These are phyloP conservation scores for Netelia inedita DNA, from an alignment of 2,888 invertebrate species.

Conservation along the genomic window DNA sequence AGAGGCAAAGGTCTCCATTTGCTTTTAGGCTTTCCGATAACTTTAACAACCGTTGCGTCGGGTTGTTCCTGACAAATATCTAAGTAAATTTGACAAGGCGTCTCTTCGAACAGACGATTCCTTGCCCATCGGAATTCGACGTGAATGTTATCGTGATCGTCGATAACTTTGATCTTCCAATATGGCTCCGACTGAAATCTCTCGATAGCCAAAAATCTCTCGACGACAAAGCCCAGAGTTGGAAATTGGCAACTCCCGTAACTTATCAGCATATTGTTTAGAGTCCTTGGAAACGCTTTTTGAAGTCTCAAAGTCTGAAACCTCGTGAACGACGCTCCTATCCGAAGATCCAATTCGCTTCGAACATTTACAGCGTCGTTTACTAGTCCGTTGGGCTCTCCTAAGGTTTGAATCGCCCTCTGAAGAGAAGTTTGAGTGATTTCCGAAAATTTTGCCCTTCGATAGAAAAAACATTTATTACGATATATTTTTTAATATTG, in stretches of 20 bases:
- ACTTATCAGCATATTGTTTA: conserved; percentile 94
- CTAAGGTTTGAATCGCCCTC: conserved; percentile 92
- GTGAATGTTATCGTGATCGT: conserved; percentile 90
- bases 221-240: conserved; percentile 99
- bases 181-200: conserved; percentile 96
- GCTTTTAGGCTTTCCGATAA: conserved; percentile 94
- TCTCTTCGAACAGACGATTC: conserved; percentile 94
- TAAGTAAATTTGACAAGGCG: conserved; percentile 92
- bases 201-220: conserved; percentile 96
- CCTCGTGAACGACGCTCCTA: conserved; percentile 98
- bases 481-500: not conserved
- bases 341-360: conserved; percentile 95
- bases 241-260: conserved; percentile 99
- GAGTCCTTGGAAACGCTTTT: conserved; percentile 91
- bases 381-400: conserved; percentile 91
- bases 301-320: conserved; percentile 97
- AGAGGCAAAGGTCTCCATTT: conserved; percentile 98
- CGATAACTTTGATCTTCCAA: conserved; percentile 97
- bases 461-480: conserved; percentile 61
- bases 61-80: conserved; percentile 93
- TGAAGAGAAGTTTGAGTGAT: conserved; percentile 94
- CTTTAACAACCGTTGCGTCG: conserved; percentile 90
- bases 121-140: conserved; percentile 96
- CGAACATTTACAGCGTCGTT: conserved; percentile 98
- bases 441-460: conserved; percentile 97